Evolutionary conservation across 2,113 vertebrate genomes (phyloP), one percentile per base, ranked within the genome.

Genomic region (Dryoscopus gambensis): DNA sequence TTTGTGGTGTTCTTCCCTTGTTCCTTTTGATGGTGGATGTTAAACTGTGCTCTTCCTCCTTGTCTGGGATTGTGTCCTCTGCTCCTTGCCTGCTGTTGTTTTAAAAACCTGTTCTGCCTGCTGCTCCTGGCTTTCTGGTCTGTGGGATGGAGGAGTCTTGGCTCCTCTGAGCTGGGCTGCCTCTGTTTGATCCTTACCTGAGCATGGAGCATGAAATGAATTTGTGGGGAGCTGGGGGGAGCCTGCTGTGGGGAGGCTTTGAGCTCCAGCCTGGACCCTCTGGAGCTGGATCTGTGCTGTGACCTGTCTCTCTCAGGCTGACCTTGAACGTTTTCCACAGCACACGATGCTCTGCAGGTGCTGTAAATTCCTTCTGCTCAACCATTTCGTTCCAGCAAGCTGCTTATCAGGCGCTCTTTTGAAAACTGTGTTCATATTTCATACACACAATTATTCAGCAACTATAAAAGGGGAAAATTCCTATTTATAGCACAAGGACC

Each of bases 381-480:
- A 71, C 10, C n/a, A 94, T 96, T 96, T 93, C 77, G 64, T 90
- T 95, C 88, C 94, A 90, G 95, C 96, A 96, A 96, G 95, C 96
- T 96, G 95, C 93, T 97, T 96, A 97, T 96, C 94, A 95, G 96
- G 96, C 96, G 64, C 88, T 94, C 90, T 90, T 96, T 92, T 94
- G 78, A 96, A 94, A 95, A 88, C 74, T 68, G 15, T 37, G 67
- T 96, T 96, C 83, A 14, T 87, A 84, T 96, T 96, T 96, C 96
- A 95, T 75, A 68, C 83, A 75, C 92, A 63, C 53, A 96, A 94
- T 97, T 94, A 95, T 96, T 86, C 96, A 96, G 93, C 93, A 90
- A 33, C 79, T 94, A 78, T 81, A 93, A 94, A 95, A 96, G 94
- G 73, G 64, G 55, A 79, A 92, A 94, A 53, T 22, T 84, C 86